Evolutionary conservation across 2,797 vertebrate species (phyloP), one percentile per base, ranked within the genome.

Genomic region (Aldrovandia affinis): DNA sequence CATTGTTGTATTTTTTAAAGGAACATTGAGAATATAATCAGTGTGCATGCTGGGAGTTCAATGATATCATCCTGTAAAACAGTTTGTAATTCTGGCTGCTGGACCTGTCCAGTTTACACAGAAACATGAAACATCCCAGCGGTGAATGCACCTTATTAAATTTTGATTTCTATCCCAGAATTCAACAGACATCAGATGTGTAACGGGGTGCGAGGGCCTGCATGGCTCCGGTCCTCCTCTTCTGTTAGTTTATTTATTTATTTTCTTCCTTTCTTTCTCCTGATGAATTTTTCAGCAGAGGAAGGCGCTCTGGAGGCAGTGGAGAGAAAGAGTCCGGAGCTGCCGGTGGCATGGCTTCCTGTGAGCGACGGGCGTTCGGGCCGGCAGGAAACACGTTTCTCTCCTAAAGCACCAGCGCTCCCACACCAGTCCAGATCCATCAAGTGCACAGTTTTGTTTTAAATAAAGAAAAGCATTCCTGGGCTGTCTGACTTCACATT

Each of bases 261-360:
- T n/a, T n/a, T n/a, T n/a, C n/a, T n/a, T n/a, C n/a, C n/a, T n/a
- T n/a, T n/a, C n/a, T 28, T 63, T 8, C 10, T 63, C 18, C 14
- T 89, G 89, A 93, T 93, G 84, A 93, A 93, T 93, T 90, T 92
- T 93, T 93, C 86, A 93, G 83, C 65, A 77, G 83, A 84, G 84
- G 90, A 82, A 87, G 86, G 85, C 82, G 28, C 61, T 83, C 59
- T 15, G 77, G 20, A 82, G 78, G 4, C n/a, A 6, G 28, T n/a
- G n/a, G n/a, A n/a, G n/a, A n/a, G n/a, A n/a, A n/a, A n/a, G n/a
- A n/a, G n/a, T n/a, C n/a, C n/a, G n/a, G n/a, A n/a, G n/a, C n/a
- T n/a, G n/a, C n/a, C n/a, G n/a, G n/a, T n/a, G n/a, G n/a, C n/a
- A n/a, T n/a, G n/a, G n/a, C n/a, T n/a, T n/a, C n/a, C n/a, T 50